Evolutionary conservation across 2,113 vertebrate species (phyloP).

Genomic region (Vanacampus margaritifer): DNA sequence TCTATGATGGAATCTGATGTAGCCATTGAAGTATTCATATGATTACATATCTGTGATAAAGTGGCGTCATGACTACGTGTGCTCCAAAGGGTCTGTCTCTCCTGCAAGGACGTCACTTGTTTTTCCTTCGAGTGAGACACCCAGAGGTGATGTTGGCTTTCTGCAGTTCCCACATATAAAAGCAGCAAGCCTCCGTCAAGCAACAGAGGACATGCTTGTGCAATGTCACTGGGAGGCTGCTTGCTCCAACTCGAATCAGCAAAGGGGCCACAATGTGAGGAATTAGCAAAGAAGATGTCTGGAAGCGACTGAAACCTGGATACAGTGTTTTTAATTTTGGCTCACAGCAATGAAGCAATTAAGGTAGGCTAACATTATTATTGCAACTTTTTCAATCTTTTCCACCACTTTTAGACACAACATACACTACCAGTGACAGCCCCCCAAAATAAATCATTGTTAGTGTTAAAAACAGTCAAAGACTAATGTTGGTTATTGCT

Average conservation of each 20-base stretch:
- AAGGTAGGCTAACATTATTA: too few relatives aligned
- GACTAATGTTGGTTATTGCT: too few relatives aligned
- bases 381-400: too few relatives aligned
- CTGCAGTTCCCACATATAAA: constrained; percentile 52
- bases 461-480: too few relatives aligned
- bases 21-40: constrained; percentile 4
- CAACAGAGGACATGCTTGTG: constrained; percentile 29
- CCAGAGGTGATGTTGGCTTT: constrained; percentile 33
- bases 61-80: background rate
- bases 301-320: constrained; percentile 10
- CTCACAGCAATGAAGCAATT: constrained; percentile 7
- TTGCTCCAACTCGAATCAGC: constrained; percentile 3
- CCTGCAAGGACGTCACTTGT: constrained; percentile 7
- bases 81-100: background rate
- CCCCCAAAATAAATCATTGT: too few relatives aligned
- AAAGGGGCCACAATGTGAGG: background rate
- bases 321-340: background rate
- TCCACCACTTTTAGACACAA: too few relatives aligned
- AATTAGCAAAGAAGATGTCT: background rate
- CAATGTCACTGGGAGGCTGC: constrained; percentile 21
- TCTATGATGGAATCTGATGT: background rate
- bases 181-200: constrained; percentile 1
- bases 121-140: constrained; percentile 31
- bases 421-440: too few relatives aligned
- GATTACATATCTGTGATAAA: background rate